Evolutionary conservation across 2,113 vertebrate species (phyloP).

Genomic region (Dicerorhinus sumatrensis): DNA sequence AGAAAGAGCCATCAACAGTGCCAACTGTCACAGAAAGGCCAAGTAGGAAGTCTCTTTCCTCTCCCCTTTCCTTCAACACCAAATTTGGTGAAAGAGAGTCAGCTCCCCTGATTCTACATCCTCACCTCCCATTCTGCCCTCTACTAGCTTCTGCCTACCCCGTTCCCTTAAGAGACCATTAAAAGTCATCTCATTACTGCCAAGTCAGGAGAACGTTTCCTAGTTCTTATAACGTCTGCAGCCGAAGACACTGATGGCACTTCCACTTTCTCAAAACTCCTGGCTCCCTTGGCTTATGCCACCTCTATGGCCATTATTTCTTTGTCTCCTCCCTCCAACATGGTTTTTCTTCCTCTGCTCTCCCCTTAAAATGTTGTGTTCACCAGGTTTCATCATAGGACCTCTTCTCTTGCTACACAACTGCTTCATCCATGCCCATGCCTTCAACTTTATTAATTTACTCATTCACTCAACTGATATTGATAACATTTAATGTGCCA

Average conservation of each 20-base stretch:
- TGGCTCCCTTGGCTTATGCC: not conserved
- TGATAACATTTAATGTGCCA: not conserved
- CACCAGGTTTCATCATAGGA: not conserved
- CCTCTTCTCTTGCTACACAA: not conserved
- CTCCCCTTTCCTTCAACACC: not conserved
- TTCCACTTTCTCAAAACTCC: not conserved
- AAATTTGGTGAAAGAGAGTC: not conserved
- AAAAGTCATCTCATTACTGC: not conserved
- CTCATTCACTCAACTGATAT: not conserved
- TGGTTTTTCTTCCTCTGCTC: not conserved
- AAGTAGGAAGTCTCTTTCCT: not conserved
- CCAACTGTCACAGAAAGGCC: not conserved
- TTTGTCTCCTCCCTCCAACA: not conserved
- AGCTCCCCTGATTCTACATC: not conserved
- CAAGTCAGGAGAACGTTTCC: not conserved
- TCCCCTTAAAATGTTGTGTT: not conserved
- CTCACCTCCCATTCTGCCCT: not conserved
- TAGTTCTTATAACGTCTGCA: not conserved
- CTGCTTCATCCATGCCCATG: not conserved
- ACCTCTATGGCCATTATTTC: not conserved
- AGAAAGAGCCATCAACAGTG: not conserved
- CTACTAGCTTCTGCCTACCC: not conserved
- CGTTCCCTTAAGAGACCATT: not conserved
- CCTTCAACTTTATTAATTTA: not conserved
- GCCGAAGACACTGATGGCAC: not conserved